phyloP scores from a whole-genome alignment of 2,888 invertebrate genomes.

The Drosophila fulvimacula region DNA sequence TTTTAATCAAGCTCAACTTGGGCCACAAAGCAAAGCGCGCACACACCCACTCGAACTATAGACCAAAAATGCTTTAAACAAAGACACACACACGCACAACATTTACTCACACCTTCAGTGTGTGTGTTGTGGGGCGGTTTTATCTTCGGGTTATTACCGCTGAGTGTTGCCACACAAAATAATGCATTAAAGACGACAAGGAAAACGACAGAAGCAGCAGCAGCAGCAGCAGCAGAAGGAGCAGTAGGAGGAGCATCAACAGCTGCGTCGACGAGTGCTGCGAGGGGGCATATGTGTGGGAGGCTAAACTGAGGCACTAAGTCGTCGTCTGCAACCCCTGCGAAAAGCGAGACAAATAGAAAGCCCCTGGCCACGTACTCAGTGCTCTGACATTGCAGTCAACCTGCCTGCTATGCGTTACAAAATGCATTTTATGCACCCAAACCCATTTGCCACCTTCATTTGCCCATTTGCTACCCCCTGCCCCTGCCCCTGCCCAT shows the following conservation, averaged over 20 bases:
- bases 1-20: constrained; percentile 73
- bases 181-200: constrained; percentile 77
- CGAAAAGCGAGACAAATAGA: constrained; percentile 41
- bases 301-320: constrained; percentile 23
- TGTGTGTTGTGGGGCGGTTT: constrained; percentile 38
- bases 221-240: constrained; percentile 63
- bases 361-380: constrained; percentile 1
- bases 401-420: constrained; percentile 46
- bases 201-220: constrained; percentile 38
- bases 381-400: constrained; percentile 40
- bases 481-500: no score
- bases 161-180: constrained; percentile 80
- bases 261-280: constrained; percentile 59
- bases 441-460: background rate
- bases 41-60: constrained; percentile 20
- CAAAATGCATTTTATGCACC: constrained; percentile 43
- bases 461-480: no score
- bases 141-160: constrained; percentile 79
- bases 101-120: constrained; percentile 12
- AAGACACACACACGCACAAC: constrained; percentile 31
- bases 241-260: no score
- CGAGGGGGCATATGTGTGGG: background rate
- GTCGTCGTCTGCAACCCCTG: constrained; percentile 42
- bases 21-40: constrained; percentile 24
- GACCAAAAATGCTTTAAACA: constrained; percentile 44